phyloP scores from a whole-genome alignment of 2,888 invertebrate genomes.

The Spilarctia lutea region DNA sequence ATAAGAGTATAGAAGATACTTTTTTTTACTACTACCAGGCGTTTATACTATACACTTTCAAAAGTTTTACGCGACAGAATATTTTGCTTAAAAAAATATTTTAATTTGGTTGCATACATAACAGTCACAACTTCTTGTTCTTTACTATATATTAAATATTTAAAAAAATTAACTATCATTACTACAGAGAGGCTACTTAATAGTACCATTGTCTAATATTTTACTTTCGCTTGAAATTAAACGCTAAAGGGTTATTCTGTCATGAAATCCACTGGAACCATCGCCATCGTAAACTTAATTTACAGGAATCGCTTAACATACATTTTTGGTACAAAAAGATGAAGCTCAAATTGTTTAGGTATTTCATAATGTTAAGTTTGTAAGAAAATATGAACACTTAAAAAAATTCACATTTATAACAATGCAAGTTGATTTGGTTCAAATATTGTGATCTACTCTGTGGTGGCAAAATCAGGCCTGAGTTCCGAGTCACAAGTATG shows the following conservation, averaged over 20 bases:
- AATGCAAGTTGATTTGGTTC: not conserved
- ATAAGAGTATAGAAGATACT: not conserved
- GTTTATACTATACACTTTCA: too few species aligned
- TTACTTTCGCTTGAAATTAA: not conserved
- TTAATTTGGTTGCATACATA: not conserved
- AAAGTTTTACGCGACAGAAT: too few species aligned
- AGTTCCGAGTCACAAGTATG: too few species aligned
- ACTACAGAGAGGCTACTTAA: not conserved
- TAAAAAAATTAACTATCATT: not conserved
- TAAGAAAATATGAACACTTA: not conserved
- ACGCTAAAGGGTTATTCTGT: conserved; percentile 3
- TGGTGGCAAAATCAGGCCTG: too few species aligned
- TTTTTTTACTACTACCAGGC: not conserved
- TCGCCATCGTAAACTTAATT: conserved; percentile 15
- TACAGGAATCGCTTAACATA: conserved; percentile 11
- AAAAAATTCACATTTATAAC: too few species aligned
- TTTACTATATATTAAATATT: not conserved
- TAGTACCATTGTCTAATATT: not conserved
- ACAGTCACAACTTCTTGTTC: not conserved
- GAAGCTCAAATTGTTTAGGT: not conserved
- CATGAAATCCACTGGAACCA: conserved; percentile 13
- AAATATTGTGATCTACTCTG: not conserved
- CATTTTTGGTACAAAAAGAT: conserved; percentile 4
- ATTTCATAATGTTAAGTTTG: not conserved
- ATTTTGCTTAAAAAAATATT: not conserved